phyloP scores from a whole-genome alignment of 2,797 vertebrate species.

The Geotria australis region DNA sequence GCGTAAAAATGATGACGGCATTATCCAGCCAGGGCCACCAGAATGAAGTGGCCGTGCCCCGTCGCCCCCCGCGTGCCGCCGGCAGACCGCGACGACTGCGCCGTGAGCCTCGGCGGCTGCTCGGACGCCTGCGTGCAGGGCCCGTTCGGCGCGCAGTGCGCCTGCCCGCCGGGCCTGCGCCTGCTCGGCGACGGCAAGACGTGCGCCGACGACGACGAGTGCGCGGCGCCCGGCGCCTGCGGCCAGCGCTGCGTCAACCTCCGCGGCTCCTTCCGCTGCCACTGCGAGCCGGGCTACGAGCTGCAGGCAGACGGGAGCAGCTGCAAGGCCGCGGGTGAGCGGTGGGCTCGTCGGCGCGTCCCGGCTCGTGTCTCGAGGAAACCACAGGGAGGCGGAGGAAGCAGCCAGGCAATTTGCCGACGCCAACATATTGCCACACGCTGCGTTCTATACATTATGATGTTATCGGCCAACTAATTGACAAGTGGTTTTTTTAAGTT shows the following conservation, averaged over 20 bases:
- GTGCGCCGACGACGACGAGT: slow-evolving; percentile 22
- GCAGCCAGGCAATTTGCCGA: no score
- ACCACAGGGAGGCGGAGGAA: no score
- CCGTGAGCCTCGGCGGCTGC: slow-evolving; percentile 18
- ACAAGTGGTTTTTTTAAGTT: no score
- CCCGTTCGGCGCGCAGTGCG: slow-evolving; percentile 21
- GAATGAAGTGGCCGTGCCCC: no score
- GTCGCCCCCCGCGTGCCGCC: background rate
- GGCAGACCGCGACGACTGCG: slow-evolving; percentile 19
- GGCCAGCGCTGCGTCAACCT: slow-evolving; percentile 24
- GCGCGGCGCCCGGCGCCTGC: slow-evolving; percentile 20
- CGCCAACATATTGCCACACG: no score
- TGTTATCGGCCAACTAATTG: no score
- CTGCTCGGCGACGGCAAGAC: slow-evolving; percentile 22
- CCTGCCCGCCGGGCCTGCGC: slow-evolving; percentile 14
- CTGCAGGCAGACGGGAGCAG: slow-evolving; percentile 16
- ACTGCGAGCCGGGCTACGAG: slow-evolving; percentile 16
- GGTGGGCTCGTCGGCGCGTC: no score
- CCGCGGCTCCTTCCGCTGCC: slow-evolving; percentile 19
- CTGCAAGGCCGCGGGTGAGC: slow-evolving; percentile 15
- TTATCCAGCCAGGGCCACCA: no score
- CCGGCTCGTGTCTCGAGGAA: no score
- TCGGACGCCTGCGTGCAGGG: slow-evolving; percentile 16
- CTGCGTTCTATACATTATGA: no score
- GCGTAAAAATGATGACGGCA: no score